Evolutionary conservation across 1,140 invertebrate species (phyloP), one percentile per base, ranked within the genome.

Genomic region (Lucilia sericata): DNA sequence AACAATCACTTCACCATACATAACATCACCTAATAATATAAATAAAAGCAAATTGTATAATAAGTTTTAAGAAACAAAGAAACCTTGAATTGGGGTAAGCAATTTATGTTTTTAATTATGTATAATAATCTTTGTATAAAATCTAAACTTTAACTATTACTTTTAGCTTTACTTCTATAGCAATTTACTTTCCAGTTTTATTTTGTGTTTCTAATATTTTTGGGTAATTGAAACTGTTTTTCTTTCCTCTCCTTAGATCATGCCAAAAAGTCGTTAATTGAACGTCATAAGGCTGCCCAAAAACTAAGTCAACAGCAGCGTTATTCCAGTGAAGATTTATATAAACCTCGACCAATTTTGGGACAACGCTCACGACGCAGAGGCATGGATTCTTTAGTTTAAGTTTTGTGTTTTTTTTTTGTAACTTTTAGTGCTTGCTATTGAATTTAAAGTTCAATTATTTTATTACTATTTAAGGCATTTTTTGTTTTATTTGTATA

Each of bases 241-340:
- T 65, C 4, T 65, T 65, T 65, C n/a, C 65, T 70, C 25, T 70
- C 19, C 17, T 21, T 70, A 70, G 65, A 70, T 25, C n/a, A 21
- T 70, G 65, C 65, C 21, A 19, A 70, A 25, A 70, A 25, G 9
- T 70, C 65, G 25, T 70, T 70, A 80, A 0, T 70, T 14, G 60
- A 82, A 19, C 84, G 84, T 8, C 84, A 81, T 51, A 84, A 74
- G 60, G 65, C 80, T 5, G 86, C 84, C 25, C 83, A 84, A 84
- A 90, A 90, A 84, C 83, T 88, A 8, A 88, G 86, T 74, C 89
- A 89, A 85, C 89, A 90, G 85, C 93, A 94, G 88, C 92, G 94
- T 83, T 95, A 95, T 86, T 93, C 93, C 60, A 94, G 93, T 86
- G 93, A 94, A 87, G 94, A 95, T 91, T 90, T 95, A 84, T 95